Percentiles rank a stretch among this genome's conserved stretches.
Conservation (phyloP, 2,797 vertebrate species). For the Rhynchotus rufescens region DNA sequence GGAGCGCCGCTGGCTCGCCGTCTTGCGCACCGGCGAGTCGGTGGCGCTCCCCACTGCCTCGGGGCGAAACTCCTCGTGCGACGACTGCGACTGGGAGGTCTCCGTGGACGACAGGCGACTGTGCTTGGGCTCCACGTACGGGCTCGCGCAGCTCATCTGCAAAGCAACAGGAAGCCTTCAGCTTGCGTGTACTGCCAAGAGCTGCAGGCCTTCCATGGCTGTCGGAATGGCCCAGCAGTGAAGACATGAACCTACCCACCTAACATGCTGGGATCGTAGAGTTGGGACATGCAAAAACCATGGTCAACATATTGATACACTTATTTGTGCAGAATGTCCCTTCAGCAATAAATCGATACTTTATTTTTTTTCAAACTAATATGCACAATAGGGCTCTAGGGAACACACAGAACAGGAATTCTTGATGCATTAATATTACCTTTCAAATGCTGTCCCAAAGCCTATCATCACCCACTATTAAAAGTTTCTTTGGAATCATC, state of each 20-base stretch:
- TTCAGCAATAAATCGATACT: background rate
- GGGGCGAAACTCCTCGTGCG: conserved; percentile 95
- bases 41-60: conserved; percentile 89
- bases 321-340: background rate
- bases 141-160: conserved; percentile 91
- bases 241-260: background rate
- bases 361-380: background rate
- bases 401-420: background rate
- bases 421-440: background rate
- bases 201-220: fast-evolving
- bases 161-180: background rate
- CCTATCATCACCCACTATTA: background rate
- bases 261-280: background rate
- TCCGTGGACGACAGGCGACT: conserved; percentile 95
- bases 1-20: conserved; percentile 94
- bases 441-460: background rate
- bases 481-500: background rate
- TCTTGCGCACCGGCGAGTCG: conserved; percentile 92
- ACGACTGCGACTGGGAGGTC: conserved; percentile 96
- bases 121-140: conserved; percentile 92
- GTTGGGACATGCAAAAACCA: background rate
- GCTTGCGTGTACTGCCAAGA: background rate
- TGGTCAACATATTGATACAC: background rate
- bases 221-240: background rate
- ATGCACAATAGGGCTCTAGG: background rate